phyloP scores from a whole-genome alignment of 2,888 invertebrate species.

The Tenthredo scrophulariae region DNA sequence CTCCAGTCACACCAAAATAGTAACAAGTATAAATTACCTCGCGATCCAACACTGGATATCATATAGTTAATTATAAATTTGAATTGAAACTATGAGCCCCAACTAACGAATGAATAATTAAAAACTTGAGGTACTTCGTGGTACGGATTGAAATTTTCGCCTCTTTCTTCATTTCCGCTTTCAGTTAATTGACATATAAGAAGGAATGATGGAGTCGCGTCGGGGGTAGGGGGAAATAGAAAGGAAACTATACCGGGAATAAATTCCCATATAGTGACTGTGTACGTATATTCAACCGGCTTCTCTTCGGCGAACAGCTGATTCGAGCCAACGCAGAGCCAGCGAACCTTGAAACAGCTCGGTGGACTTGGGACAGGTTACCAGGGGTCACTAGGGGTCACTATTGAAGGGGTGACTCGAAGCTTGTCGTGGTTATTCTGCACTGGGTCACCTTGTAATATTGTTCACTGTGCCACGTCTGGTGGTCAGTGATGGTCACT shows the following conservation, averaged over 20 bases:
- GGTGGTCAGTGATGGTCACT: constrained; percentile 15
- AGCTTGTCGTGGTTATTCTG: constrained; percentile 29
- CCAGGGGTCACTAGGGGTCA: constrained; percentile 36
- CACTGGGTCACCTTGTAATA: constrained; percentile 38
- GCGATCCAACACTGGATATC: neutral
- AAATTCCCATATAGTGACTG: constrained; percentile 4
- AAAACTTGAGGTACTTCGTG: neutral
- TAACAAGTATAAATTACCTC: constrained; percentile 2
- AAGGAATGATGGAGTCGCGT: neutral
- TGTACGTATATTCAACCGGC: neutral
- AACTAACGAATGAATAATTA: constrained; percentile 14
- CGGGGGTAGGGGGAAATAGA: constrained; percentile 27
- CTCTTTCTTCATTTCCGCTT: neutral
- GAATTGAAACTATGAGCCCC: neutral
- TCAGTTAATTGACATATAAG: neutral
- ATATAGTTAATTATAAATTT: neutral
- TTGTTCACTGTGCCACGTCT: constrained; percentile 32
- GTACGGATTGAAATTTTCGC: neutral
- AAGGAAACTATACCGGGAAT: constrained; percentile 37
- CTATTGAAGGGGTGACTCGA: constrained; percentile 28
- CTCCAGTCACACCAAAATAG: neutral
- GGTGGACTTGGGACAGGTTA: constrained; percentile 48
- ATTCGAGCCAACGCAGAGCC: constrained; percentile 3
- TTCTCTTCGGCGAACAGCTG: constrained; percentile 49
- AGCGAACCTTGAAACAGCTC: constrained; percentile 49